Percentiles rank a stretch among this genome's conserved stretches.
Conservation (phyloP, 2,888 invertebrate genomes). For the Diarsia dahlii region DNA sequence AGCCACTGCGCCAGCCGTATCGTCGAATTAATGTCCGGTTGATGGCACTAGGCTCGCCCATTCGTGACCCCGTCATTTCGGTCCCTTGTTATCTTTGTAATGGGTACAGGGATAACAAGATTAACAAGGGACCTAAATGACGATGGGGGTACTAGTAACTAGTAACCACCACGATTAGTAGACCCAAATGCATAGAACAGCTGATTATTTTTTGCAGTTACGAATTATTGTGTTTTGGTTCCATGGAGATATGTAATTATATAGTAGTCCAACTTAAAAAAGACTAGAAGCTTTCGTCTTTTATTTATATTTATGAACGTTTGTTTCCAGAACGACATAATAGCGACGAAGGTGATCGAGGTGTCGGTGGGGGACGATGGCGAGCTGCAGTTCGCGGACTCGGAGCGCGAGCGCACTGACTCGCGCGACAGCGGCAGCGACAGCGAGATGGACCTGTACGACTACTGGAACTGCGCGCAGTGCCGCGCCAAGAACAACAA, state of each 20-base stretch:
- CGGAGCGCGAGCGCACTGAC: slow-evolving; percentile 84
- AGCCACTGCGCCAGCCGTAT: too few relatives aligned
- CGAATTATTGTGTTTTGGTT: background rate
- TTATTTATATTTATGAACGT: background rate
- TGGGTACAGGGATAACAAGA: too few relatives aligned
- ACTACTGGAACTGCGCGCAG: slow-evolving; percentile 92
- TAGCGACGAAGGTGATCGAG: slow-evolving; percentile 83
- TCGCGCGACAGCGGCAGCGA: slow-evolving; percentile 81
- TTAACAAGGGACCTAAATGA: too few relatives aligned
- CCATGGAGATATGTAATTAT: background rate
- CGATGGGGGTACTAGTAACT: too few relatives aligned
- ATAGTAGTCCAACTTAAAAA: background rate
- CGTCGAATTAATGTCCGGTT: too few relatives aligned
- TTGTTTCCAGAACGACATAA: slow-evolving; percentile 84
- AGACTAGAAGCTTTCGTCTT: too few relatives aligned
- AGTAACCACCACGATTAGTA: background rate
- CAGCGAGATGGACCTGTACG: slow-evolving; percentile 89
- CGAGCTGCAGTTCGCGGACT: slow-evolving; percentile 85
- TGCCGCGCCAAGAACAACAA: slow-evolving; percentile 92
- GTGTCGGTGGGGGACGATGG: slow-evolving; percentile 82
- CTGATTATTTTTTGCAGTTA: background rate
- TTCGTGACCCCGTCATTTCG: too few relatives aligned
- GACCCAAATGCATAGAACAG: background rate
- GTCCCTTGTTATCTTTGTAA: too few relatives aligned
- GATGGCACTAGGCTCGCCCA: too few relatives aligned